A percentile compares a stretch with the other conserved stretches of the same genome.
phyloP scores from a whole-genome alignment of 2,113 vertebrate species.

The Xyliphius kryptos region DNA sequence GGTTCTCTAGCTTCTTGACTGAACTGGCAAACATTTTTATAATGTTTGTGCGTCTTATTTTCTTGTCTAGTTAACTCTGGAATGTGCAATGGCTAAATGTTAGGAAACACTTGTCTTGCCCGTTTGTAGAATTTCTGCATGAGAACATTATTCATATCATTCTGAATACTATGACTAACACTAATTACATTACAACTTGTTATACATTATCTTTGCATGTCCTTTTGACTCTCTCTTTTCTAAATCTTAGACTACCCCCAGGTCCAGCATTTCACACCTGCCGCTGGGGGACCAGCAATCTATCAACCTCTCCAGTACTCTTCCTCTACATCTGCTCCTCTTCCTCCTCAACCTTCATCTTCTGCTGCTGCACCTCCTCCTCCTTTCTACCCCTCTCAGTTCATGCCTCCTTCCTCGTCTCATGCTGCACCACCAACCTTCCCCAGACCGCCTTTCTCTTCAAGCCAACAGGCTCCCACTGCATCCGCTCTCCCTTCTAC shows the following conservation, averaged over 20 bases:
- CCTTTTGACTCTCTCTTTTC: constrained; percentile 40
- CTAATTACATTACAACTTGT: constrained; percentile 11
- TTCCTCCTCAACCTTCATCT: constrained; percentile 61
- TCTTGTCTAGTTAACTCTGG: too few relatives aligned
- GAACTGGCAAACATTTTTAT: background rate
- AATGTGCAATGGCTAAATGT: too few relatives aligned
- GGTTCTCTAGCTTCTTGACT: background rate
- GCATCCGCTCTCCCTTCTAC: constrained; percentile 55
- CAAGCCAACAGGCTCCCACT: constrained; percentile 44
- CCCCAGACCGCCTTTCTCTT: constrained; percentile 45
- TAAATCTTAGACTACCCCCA: constrained; percentile 76
- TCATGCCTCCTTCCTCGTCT: constrained; percentile 59
- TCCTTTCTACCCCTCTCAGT: constrained; percentile 57
- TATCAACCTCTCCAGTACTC: constrained; percentile 80
- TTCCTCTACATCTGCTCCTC: constrained; percentile 51
- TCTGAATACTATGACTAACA: background rate
- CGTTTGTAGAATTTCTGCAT: too few relatives aligned
- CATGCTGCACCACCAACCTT: constrained; percentile 51
- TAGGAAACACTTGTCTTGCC: too few relatives aligned
- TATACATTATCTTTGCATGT: too few relatives aligned
- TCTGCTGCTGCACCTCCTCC: constrained; percentile 55
- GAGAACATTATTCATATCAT: too few relatives aligned
- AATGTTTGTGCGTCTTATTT: constrained; percentile 12
- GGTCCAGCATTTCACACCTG: constrained; percentile 75
- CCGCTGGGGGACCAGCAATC: constrained; percentile 71